Evolutionary conservation across 2,113 vertebrate species (phyloP), one percentile per base, ranked within the genome.

Genomic region (Menidia beryllina): DNA sequence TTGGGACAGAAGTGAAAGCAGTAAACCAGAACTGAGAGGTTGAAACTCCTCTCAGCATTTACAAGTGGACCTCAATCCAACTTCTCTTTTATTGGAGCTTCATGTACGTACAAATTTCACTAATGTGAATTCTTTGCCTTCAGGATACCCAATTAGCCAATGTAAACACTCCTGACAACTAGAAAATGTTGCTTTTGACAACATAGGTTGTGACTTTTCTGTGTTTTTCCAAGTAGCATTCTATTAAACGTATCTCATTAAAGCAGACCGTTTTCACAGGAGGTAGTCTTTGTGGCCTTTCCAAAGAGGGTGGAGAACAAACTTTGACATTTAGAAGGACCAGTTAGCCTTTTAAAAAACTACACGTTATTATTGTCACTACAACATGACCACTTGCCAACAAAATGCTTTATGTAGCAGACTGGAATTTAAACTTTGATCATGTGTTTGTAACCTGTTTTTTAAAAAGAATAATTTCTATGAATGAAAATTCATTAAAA

Each of bases 321-420:
- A 27, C 30, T 27, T 30, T 66, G 55, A 82, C 73, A 77, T 82
- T 65, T 27, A 75, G 65, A 80, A 65, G 72, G 66, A 59, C 25
- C 61, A 60, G 64, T 70, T 45, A 45, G 41, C 17, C 41, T 70
- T 39, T 48, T 75, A 52, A 47, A 25, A 24, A 23, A 1, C 14
- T 17, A 39, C 15, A 7, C 17, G 41, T 5, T 45, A 4, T 15
- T 15, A 8, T 45, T 7, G 41, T 57, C 21, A 15, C 50, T 61
- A 25, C 9, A n/a, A 21, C 2, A 14, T 61, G 58, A 34, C 41
- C 30, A 38, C 41, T 38, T 61, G 20, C 25, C 15, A 14, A 17
- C 48, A 20, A 39, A 50, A 45, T 14, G 11, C 41, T 23, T 38
- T 6, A 41, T 24, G 24, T 17, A 26, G 13, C 30, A 4, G 6